Evolutionary conservation across 2,888 invertebrate genomes (phyloP), one percentile per base, ranked within the genome.

Genomic region (Chloroclystis v-ata): DNA sequence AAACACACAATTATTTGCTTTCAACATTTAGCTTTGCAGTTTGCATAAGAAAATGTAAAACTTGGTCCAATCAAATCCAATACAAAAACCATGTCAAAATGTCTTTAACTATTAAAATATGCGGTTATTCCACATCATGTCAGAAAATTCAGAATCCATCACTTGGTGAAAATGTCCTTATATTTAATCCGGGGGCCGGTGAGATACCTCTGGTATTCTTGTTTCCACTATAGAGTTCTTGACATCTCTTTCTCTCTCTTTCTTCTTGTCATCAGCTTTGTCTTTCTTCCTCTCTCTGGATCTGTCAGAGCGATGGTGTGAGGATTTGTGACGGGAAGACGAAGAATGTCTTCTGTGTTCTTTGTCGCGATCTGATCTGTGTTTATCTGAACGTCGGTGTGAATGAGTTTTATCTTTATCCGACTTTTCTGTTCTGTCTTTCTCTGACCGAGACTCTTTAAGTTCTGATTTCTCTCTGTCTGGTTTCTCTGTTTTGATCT

Each of bases 341-440:
- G 84, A 80, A 0, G 83, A 83, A 29, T 82, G 82, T 10, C 79
- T 65, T 26, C 79, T 57, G 48, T 81, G 82, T 12, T 82, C 72
- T 11, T 82, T 65, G 11, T 66, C 63, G 0, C 53, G 45, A 8
- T 60, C 60, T 1, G 56, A 59, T 41, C 67, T 56, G 37, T 69
- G 63, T 26, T 67, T 69, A 2, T 72, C 72, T 5, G 61, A 58
- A 10, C 78, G 78, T 49, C 71, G 75, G 52, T 78, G 69, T 2
- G 60, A 59, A 37, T 74, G 61, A 28, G 64, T 71, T 25, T 56
- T 61, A 2, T 69, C 71, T 47, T 62, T 59, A n/a, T 48, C 42
- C 4, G 47, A 30, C 5, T 28, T 44, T 7, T 48, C 43, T 32
- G 38, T 33, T 46, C 35, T 44, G 5, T 28, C 52, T 29, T 61